These are phyloP conservation scores for Yoshiicerus persimilis DNA, from an alignment of 1,140 invertebrate species.

Conservation along the genomic window DNA sequence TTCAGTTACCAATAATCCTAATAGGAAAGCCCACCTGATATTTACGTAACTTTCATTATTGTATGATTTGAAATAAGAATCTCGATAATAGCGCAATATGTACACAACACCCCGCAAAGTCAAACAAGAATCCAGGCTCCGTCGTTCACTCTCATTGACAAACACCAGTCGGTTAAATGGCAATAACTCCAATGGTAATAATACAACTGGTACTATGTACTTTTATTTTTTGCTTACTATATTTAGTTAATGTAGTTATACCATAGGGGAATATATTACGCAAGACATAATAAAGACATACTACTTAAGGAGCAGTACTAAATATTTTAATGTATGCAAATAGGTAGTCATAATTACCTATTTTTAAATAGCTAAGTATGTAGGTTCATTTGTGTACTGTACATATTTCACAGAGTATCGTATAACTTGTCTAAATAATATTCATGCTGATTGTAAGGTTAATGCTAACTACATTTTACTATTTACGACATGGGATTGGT, in stretches of 20 bases:
- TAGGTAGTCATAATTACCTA: too few relatives aligned
- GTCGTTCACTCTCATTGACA: slow-evolving; percentile 46
- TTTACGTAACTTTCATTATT: neutral
- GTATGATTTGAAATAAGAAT: neutral
- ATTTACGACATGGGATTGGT: neutral
- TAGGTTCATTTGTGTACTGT: neutral
- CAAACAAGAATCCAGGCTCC: slow-evolving; percentile 49
- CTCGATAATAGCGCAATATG: slow-evolving; percentile 30
- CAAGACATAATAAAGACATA: too few relatives aligned
- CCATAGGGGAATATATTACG: too few relatives aligned
- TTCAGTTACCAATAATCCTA: neutral
- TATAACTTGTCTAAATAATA: neutral
- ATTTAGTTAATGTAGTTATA: neutral
- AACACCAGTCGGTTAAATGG: slow-evolving; percentile 27
- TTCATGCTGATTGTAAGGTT: neutral
- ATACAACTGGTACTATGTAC: neutral
- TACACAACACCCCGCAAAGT: slow-evolving; percentile 49
- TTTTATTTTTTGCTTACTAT: neutral
- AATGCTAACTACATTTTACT: neutral
- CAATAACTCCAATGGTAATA: slow-evolving; percentile 11
- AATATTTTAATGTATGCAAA: too few relatives aligned
- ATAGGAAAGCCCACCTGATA: neutral
- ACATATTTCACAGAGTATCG: neutral
- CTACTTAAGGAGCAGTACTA: too few relatives aligned
- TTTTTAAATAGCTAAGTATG: neutral